These are phyloP conservation scores for Gymnothorax javanicus DNA, from an alignment of 2,797 vertebrate species.

Conservation along the genomic window DNA sequence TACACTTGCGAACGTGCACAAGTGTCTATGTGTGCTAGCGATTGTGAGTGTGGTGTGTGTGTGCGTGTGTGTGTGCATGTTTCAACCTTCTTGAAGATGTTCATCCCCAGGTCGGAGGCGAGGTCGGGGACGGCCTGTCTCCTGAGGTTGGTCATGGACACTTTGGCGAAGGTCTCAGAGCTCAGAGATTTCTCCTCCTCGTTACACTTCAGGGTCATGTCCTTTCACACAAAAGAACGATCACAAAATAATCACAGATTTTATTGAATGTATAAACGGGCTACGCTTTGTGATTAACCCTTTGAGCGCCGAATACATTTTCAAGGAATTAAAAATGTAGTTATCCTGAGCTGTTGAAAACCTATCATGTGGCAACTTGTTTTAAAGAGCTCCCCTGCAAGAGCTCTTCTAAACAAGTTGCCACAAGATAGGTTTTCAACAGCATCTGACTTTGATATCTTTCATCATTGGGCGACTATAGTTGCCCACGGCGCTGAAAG, in stretches of 20 bases:
- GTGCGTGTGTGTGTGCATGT: not conserved
- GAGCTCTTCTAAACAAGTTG: too few species aligned
- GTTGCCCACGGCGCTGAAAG: too few species aligned
- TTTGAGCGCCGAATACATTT: too few species aligned
- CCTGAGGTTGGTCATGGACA: conserved; percentile 91
- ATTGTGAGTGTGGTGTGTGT: not conserved
- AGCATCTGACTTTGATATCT: too few species aligned
- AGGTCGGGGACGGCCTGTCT: conserved; percentile 94
- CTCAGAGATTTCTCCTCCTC: conserved; percentile 93
- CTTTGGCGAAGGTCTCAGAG: conserved; percentile 89
- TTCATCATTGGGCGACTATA: too few species aligned
- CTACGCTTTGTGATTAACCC: not conserved
- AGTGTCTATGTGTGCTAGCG: not conserved
- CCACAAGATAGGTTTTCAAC: too few species aligned
- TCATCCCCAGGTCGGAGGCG: conserved; percentile 93
- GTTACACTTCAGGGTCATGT: conserved; percentile 94
- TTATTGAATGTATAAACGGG: not conserved
- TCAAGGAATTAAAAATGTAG: too few species aligned
- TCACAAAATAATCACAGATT: not conserved
- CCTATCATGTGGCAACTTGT: too few species aligned
- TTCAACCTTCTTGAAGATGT: conserved; percentile 94
- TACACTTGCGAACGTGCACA: too few species aligned
- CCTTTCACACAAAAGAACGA: conserved; percentile 65
- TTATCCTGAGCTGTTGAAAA: too few species aligned
- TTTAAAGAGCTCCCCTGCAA: too few species aligned